Conservation (phyloP, 1,140 invertebrate species). For the Papilio polyxenes region DNA sequence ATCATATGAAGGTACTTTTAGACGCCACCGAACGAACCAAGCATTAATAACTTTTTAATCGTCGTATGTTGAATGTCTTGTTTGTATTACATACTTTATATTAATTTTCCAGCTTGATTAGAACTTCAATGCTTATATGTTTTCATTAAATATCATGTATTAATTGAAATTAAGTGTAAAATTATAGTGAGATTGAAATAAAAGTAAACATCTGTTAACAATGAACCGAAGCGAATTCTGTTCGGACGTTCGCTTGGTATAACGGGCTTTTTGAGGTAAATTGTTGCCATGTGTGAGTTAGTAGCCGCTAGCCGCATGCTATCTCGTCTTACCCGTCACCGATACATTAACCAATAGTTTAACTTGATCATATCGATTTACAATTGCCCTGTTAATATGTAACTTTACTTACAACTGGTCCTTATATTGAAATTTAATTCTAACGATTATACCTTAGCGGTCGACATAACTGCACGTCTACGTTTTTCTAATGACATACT, state of each 20-base stretch:
- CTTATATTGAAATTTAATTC: constrained; percentile 24
- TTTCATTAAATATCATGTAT: neutral
- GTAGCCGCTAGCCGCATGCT: constrained; percentile 53
- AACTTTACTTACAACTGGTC: constrained; percentile 52
- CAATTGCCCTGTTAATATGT: constrained; percentile 60
- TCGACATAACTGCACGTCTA: neutral
- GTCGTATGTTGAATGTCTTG: neutral
- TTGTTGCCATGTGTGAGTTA: constrained; percentile 53
- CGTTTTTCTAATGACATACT: neutral
- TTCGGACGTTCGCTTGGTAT: constrained; percentile 20
- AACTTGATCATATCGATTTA: constrained; percentile 70
- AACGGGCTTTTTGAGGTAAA: constrained; percentile 31
- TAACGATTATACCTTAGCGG: constrained; percentile 8
- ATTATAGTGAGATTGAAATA: neutral
- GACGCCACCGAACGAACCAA: neutral
- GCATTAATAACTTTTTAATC: neutral
- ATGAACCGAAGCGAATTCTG: constrained; percentile 19
- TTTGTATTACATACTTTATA: neutral
- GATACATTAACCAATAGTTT: constrained; percentile 78
- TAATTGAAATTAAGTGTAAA: neutral
- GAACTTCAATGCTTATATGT: neutral
- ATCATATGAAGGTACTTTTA: constrained; percentile 28
- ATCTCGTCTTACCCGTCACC: constrained; percentile 66
- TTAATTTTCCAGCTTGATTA: too few species aligned
- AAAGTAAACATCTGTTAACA: neutral